Percentiles rank a stretch among this genome's conserved stretches.
phyloP scores from a whole-genome alignment of 2,113 vertebrate species.

The Cacatua alba region DNA sequence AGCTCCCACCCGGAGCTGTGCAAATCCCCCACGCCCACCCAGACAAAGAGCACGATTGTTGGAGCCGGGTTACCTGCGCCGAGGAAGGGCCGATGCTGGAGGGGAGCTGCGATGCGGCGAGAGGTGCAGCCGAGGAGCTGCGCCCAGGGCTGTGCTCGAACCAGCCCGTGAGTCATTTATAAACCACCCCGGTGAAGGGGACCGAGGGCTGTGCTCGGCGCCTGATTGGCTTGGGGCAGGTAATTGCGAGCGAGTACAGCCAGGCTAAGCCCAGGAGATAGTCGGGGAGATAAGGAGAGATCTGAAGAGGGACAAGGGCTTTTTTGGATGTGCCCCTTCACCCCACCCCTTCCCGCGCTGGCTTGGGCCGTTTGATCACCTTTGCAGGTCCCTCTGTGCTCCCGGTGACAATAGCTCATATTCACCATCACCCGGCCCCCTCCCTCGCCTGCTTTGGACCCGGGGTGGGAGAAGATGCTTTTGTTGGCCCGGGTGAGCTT shows the following conservation, averaged over 20 bases:
- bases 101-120: conserved; percentile 70
- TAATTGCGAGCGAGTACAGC: conserved; percentile 79
- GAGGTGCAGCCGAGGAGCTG: conserved; percentile 70
- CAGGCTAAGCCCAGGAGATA: conserved; percentile 79
- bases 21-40: conserved; percentile 68
- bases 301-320: conserved; percentile 75
- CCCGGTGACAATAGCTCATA: conserved; percentile 77
- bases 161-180: conserved; percentile 81
- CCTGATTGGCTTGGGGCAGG: conserved; percentile 79
- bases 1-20: conserved; percentile 65
- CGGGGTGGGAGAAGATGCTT: conserved; percentile 31
- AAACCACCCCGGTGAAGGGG: conserved; percentile 80
- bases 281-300: conserved; percentile 78
- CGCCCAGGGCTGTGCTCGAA: conserved; percentile 73
- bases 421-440: conserved; percentile 61
- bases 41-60: conserved; percentile 72
- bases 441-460: not conserved
- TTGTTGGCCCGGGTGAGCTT: conserved; percentile 23
- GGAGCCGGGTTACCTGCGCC: conserved; percentile 64
- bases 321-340: conserved; percentile 71
- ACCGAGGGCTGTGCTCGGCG: conserved; percentile 73
- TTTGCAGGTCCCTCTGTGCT: conserved; percentile 68
- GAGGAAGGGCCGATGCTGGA: conserved; percentile 33
- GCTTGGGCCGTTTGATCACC: conserved; percentile 77
- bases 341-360: not conserved